These are phyloP conservation scores for Columba guinea DNA, from an alignment of 2,797 vertebrate species.

Conservation along the genomic window DNA sequence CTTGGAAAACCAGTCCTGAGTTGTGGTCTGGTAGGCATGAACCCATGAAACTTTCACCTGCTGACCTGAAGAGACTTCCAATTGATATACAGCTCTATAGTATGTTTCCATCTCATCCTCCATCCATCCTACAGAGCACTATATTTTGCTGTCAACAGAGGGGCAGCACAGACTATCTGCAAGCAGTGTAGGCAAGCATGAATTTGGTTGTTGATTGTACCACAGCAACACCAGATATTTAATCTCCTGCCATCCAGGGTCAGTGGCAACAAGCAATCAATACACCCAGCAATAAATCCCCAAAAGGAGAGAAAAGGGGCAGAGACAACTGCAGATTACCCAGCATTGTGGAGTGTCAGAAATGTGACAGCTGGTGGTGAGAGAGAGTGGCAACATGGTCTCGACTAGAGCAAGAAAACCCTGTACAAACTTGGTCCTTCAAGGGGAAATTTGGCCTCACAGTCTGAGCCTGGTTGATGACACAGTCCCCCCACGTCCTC, in stretches of 20 bases:
- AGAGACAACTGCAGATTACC: background rate
- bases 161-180: background rate
- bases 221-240: background rate
- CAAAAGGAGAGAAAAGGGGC: background rate
- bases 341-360: background rate
- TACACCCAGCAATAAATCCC: background rate
- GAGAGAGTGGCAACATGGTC: background rate
- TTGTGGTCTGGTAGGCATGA: background rate
- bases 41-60: background rate
- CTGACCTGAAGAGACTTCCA: background rate
- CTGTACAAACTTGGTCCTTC: accelerated
- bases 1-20: background rate
- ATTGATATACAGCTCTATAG: background rate
- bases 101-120: background rate
- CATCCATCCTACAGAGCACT: background rate
- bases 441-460: background rate
- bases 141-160: background rate
- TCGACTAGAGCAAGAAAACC: background rate
- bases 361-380: background rate
- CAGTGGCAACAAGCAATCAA: background rate
- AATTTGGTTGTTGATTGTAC: background rate
- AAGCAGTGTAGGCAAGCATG: background rate
- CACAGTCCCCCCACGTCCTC: background rate
- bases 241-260: background rate
- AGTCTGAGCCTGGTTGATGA: background rate